Evolutionary conservation across 2,797 vertebrate genomes (phyloP), one percentile per base, ranked within the genome.

Genomic region (Lates japonicus): DNA sequence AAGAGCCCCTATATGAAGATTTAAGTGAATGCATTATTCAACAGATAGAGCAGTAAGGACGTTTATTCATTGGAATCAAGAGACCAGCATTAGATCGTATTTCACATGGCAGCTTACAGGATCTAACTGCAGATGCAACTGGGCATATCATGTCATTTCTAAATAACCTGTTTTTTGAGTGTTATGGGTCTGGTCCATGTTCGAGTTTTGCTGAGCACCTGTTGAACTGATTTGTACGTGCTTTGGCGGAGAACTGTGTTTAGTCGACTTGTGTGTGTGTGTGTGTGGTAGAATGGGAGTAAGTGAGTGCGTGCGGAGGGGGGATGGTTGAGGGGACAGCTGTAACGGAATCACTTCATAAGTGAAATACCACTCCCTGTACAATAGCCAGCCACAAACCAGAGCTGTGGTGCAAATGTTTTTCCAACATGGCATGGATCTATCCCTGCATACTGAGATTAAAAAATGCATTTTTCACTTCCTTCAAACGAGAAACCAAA

Each of bases 281-380:
- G 41, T 70, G 57, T 72, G 87, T 90, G 91, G 89, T 91, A 90
- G 90, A 89, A 89, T 92, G 88, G 88, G 86, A 91, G 91, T 91
- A 84, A 91, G 93, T 91, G 88, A 87, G 90, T 93, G 93, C 75
- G 85, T 92, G 91, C 87, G 68, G 87, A 86, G 82, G 88, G 90
- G 92, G 90, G 88, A 83, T 84, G 88, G 88, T 87, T 90, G 86
- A 91, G 83, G 92, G 92, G 91, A 91, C 90, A 93, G 91, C 94
- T 95, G 93, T 95, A 96, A 90, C 94, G 94, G 96, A 97, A 97
- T 97, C 95, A 96, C 95, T 96, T 96, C 95, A 96, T 96, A 96
- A 97, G 96, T 96, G 94, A 96, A 97, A 96, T 96, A 95, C 96
- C 95, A 96, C 95, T 95, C 95, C 94, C 94, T 94, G 95, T 95